phyloP scores from a whole-genome alignment of 2,797 vertebrate genomes.

The Pangasius macronema region DNA sequence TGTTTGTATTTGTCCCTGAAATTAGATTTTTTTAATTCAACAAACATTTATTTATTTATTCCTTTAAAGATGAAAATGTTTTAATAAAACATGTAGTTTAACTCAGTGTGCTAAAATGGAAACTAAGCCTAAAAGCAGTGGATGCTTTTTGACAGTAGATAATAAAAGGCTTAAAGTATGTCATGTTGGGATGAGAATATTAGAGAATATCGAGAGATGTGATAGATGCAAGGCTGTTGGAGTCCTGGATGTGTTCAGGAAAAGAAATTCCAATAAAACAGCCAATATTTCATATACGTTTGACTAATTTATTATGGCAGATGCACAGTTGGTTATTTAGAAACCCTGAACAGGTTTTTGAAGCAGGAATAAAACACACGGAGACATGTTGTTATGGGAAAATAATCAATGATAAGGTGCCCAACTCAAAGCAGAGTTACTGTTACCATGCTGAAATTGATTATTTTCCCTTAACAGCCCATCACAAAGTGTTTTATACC shows the following conservation, averaged over 20 bases:
- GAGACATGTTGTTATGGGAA: neutral
- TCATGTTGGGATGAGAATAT: neutral
- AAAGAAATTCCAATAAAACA: constrained; percentile 1
- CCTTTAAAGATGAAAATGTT: neutral
- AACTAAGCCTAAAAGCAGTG: neutral
- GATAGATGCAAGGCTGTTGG: neutral
- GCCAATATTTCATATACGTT: neutral
- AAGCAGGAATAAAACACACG: neutral
- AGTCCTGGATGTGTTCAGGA: neutral
- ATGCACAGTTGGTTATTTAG: neutral
- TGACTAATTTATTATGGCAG: neutral
- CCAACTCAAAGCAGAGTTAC: neutral
- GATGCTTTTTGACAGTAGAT: neutral
- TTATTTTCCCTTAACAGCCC: neutral
- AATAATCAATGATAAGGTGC: neutral
- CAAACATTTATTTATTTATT: constrained; percentile 1
- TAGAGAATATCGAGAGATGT: neutral
- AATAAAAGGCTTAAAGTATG: neutral
- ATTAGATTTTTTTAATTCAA: neutral
- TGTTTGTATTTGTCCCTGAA: neutral
- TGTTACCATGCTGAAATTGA: neutral
- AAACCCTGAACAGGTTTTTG: neutral
- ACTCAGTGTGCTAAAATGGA: neutral
- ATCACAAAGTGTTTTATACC: neutral
- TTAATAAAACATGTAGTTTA: neutral